phyloP scores from a whole-genome alignment of 2,888 invertebrate genomes.

The Caenorhabditis sinica region DNA sequence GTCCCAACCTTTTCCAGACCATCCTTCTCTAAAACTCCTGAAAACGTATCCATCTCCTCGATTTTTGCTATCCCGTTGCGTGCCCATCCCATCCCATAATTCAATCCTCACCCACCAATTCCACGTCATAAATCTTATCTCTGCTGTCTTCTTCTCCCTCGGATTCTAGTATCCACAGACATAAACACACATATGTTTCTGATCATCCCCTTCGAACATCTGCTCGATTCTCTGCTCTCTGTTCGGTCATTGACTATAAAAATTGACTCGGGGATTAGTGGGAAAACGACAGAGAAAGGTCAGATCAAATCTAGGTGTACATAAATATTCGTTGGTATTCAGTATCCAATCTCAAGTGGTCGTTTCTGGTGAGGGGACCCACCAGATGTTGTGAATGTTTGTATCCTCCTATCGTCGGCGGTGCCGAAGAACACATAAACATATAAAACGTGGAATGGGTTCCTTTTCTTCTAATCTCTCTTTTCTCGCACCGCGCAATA shows the following conservation, averaged over 20 bases:
- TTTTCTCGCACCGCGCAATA: conserved; percentile 47
- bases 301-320: conserved; percentile 57
- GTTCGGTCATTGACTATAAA: conserved; percentile 28
- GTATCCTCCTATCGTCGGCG: conserved; percentile 11
- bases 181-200: conserved; percentile 41
- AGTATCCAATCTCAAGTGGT: conserved; percentile 44
- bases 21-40: too few species aligned
- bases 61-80: conserved; percentile 31
- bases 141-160: conserved; percentile 29
- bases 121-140: conserved; percentile 65
- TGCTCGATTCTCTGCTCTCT: conserved; percentile 22
- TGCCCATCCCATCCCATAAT: conserved; percentile 49
- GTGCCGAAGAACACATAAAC: conserved; percentile 61
- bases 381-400: conserved; percentile 43
- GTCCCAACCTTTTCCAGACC: conserved; percentile 22
- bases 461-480: conserved; percentile 37
- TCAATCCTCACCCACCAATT: conserved; percentile 57
- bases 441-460: conserved; percentile 57
- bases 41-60: conserved; percentile 17
- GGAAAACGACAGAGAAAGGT: too few species aligned
- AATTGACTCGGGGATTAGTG: conserved; percentile 43
- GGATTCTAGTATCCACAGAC: conserved; percentile 3
- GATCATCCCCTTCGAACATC: conserved; percentile 53
- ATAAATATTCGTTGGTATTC: conserved; percentile 43
- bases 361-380: not conserved